phyloP scores from a whole-genome alignment of 2,113 vertebrate species.

The Corvus cornix region DNA sequence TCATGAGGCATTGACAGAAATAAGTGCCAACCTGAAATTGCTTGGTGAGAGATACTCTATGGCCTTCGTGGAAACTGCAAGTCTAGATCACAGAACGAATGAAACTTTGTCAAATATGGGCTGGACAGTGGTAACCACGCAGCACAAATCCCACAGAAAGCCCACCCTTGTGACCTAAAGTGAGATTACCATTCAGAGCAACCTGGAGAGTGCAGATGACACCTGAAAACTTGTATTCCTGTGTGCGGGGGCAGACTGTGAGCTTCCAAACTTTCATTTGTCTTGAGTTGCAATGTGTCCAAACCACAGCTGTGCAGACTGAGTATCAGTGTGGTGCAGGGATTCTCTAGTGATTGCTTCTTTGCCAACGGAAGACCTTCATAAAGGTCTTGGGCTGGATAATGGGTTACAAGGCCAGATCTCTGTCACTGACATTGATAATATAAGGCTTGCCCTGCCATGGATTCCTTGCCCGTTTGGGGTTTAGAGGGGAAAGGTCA shows the following conservation, averaged over 20 bases:
- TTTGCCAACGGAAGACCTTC: background rate
- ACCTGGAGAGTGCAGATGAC: background rate
- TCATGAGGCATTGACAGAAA: background rate
- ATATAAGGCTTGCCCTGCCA: background rate
- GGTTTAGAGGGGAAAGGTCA: background rate
- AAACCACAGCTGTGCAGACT: background rate
- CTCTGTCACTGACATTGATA: background rate
- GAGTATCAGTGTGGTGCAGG: background rate
- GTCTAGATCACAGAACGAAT: background rate
- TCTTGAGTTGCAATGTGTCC: background rate
- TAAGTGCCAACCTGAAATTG: fast-evolving
- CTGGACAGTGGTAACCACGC: background rate
- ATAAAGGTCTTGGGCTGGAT: background rate
- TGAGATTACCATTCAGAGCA: background rate
- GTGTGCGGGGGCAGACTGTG: fast-evolving
- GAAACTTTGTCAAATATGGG: background rate
- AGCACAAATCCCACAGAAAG: background rate
- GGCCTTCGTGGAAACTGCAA: background rate
- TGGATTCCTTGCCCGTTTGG: background rate
- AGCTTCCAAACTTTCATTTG: background rate
- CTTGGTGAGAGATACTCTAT: background rate
- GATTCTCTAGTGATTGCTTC: background rate
- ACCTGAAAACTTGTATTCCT: background rate
- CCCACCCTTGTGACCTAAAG: background rate
- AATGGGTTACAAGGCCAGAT: background rate